Conservation (phyloP, 2,113 vertebrate genomes). For the Urocolius indicus region DNA sequence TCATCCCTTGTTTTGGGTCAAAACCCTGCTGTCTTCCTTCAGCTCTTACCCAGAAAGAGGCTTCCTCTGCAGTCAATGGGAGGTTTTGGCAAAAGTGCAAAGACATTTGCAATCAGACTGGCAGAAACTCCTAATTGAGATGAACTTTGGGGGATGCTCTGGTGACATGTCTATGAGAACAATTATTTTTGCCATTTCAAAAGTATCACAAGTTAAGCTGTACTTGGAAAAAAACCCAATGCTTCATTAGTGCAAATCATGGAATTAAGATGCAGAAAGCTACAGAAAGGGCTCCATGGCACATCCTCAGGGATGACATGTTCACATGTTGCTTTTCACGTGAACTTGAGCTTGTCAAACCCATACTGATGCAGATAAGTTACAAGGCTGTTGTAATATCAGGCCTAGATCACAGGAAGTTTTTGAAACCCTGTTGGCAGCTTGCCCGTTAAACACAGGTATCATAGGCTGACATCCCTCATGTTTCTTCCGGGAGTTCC, state of each 20-base stretch:
- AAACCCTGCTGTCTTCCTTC: conserved; percentile 25
- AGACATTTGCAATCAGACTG: conserved; percentile 34
- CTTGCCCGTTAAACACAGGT: conserved; percentile 50
- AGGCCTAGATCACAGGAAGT: not conserved
- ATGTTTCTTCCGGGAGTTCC: conserved; percentile 48
- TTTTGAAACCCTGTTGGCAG: conserved; percentile 27
- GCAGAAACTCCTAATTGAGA: conserved; percentile 38
- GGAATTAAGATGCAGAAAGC: conserved; percentile 66
- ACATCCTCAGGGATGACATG: not conserved
- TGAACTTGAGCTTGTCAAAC: conserved; percentile 34
- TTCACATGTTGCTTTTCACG: conserved; percentile 18
- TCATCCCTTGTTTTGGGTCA: conserved; percentile 52
- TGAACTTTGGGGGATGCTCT: conserved; percentile 42
- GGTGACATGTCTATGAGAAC: conserved; percentile 51
- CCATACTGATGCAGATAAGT: conserved; percentile 37
- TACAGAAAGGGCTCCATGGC: not conserved
- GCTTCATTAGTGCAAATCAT: conserved; percentile 72
- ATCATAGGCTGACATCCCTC: conserved; percentile 8
- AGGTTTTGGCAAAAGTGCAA: conserved; percentile 52
- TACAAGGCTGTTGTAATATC: conserved; percentile 20
- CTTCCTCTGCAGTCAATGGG: conserved; percentile 29
- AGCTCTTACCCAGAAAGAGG: not conserved
- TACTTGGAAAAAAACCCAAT: conserved; percentile 57
- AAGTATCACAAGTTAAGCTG: conserved; percentile 67
- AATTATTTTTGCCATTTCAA: conserved; percentile 77